Evolutionary conservation across 2,113 vertebrate genomes (phyloP).

Genomic region (Otis tarda): DNA sequence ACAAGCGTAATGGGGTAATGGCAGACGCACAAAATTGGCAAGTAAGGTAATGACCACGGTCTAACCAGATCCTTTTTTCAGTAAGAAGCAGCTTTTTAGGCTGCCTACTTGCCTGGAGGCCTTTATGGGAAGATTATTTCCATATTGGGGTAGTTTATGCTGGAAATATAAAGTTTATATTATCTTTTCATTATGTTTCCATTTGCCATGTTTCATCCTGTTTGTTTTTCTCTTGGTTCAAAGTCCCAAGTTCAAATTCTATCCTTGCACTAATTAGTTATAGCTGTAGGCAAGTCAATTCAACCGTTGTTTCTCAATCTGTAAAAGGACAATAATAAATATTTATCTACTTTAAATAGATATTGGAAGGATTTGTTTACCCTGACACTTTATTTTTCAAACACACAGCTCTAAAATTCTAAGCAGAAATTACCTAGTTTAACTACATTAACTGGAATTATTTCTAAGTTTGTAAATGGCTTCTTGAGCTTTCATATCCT

Average conservation of each 20-base stretch:
- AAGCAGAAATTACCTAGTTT: not conserved
- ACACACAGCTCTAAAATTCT: not conserved
- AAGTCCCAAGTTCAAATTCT: constrained; percentile 20
- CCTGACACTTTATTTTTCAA: not conserved
- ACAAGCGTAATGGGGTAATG: not conserved
- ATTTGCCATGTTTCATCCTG: not conserved
- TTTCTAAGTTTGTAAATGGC: not conserved
- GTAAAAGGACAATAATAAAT: constrained; percentile 10
- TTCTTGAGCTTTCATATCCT: not conserved
- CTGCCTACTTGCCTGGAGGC: not conserved
- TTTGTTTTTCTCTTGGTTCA: not conserved
- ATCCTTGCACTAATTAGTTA: not conserved
- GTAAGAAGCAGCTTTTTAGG: not conserved
- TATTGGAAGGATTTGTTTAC: not conserved
- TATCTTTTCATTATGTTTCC: not conserved
- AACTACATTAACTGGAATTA: not conserved
- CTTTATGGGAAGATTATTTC: not conserved
- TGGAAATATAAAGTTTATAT: constrained; percentile 11
- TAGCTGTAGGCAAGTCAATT: not conserved
- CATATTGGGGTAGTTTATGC: not conserved
- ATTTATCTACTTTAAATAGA: not conserved
- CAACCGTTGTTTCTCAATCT: not conserved
- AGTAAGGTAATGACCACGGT: not conserved
- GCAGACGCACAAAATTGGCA: not conserved
- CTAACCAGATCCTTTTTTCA: not conserved